Evolutionary conservation across 2,797 vertebrate species (phyloP).

Genomic region (Cynopterus sphinx): DNA sequence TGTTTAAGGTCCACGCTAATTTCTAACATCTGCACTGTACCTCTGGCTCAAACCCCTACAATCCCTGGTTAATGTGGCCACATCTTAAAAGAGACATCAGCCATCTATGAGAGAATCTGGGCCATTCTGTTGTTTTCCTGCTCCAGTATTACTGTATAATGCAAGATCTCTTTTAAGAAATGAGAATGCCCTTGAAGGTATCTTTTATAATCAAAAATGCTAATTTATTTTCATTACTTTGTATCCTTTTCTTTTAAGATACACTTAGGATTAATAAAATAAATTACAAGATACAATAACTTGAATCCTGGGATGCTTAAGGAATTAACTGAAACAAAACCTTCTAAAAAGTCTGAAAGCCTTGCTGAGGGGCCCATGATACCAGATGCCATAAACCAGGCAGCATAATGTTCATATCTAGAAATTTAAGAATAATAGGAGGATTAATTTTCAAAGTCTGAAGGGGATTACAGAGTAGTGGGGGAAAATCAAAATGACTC

Average conservation of each 20-base stretch:
- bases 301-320: constrained; percentile 69
- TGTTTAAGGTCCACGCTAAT: neutral
- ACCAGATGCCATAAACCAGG: constrained; percentile 53
- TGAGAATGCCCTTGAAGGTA: constrained; percentile 67
- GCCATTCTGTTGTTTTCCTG: neutral
- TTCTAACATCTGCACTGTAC: neutral
- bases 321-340: constrained; percentile 76
- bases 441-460: constrained; percentile 75
- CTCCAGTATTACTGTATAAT: neutral
- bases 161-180: constrained; percentile 60
- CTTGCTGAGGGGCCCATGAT: constrained; percentile 53
- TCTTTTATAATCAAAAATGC: constrained; percentile 76
- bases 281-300: constrained; percentile 69
- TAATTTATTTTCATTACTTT: constrained; percentile 76
- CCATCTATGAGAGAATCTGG: neutral
- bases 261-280: constrained; percentile 79
- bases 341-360: constrained; percentile 62
- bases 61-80: neutral
- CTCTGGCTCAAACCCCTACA: neutral
- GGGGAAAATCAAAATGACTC: constrained; percentile 64
- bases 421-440: constrained; percentile 64
- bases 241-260: constrained; percentile 60
- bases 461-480: constrained; percentile 65
- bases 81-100: neutral
- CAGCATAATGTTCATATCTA: constrained; percentile 46